These are phyloP conservation scores for Pyrrhura leucotis DNA, from an alignment of 2,797 vertebrate genomes.

Conservation along the genomic window DNA sequence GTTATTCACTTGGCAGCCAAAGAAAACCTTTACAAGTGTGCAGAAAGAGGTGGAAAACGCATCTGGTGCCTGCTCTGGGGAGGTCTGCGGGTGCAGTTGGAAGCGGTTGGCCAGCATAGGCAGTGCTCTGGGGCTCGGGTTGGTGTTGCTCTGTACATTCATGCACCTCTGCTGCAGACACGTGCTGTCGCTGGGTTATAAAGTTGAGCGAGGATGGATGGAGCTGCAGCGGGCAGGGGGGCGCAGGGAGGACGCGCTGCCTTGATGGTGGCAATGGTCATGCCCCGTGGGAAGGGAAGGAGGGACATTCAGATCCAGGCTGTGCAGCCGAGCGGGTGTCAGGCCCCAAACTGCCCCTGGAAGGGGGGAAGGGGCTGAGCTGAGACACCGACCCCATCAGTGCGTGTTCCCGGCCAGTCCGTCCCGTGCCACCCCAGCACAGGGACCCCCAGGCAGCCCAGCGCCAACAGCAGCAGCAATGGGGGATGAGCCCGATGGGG, in stretches of 20 bases:
- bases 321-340: accelerated
- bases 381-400: accelerated
- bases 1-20: not conserved
- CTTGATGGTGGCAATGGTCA: accelerated
- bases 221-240: accelerated
- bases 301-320: accelerated
- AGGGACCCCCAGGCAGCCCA: not conserved
- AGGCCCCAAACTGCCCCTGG: not conserved
- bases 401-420: accelerated
- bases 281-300: accelerated
- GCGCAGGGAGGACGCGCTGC: not conserved
- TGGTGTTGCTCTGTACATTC: not conserved
- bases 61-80: not conserved
- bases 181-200: accelerated
- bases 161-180: not conserved
- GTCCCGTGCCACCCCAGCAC: accelerated
- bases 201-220: accelerated
- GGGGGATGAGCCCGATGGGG: accelerated
- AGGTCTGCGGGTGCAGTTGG: accelerated
- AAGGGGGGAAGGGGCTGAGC: not conserved
- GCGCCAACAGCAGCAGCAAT: not conserved
- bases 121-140: accelerated
- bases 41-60: not conserved
- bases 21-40: not conserved
- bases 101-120: not conserved